Conservation (phyloP, 2,888 invertebrate species). For the Lingula anatina region DNA sequence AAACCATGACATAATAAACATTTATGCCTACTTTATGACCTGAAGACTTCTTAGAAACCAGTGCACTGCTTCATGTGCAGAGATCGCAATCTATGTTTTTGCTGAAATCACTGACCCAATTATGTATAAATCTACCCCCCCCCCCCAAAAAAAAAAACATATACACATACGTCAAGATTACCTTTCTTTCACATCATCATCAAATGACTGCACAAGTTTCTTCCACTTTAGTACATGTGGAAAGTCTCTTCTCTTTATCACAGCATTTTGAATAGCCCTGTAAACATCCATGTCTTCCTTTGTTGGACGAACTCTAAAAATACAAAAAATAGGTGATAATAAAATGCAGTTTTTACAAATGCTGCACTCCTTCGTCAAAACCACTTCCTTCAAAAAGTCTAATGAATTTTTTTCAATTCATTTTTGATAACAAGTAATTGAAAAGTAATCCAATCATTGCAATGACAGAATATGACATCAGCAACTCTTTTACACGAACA, state of each 20-base stretch:
- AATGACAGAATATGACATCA: too few species aligned
- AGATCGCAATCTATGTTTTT: too few species aligned
- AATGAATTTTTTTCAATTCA: too few species aligned
- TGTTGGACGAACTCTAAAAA: conserved; percentile 64
- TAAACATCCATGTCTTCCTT: conserved; percentile 75
- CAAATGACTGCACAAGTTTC: conserved; percentile 19
- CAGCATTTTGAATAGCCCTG: conserved; percentile 64
- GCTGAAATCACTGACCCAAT: neutral
- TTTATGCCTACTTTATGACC: neutral
- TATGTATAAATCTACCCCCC: too few species aligned
- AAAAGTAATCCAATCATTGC: too few species aligned
- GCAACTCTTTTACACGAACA: too few species aligned
- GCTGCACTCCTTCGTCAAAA: neutral
- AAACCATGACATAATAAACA: neutral
- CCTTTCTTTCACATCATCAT: conserved; percentile 24
- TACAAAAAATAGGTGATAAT: neutral
- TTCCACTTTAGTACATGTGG: conserved; percentile 69
- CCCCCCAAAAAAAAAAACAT: too few species aligned
- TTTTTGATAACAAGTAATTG: too few species aligned
- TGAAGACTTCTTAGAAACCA: too few species aligned
- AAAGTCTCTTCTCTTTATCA: conserved; percentile 60
- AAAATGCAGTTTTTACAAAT: neutral
- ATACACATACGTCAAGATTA: conserved; percentile 7
- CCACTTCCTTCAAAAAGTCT: too few species aligned
- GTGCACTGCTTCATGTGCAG: too few species aligned